These are phyloP conservation scores for Aethes cnicana DNA, from an alignment of 2,888 invertebrate genomes.

Conservation along the genomic window DNA sequence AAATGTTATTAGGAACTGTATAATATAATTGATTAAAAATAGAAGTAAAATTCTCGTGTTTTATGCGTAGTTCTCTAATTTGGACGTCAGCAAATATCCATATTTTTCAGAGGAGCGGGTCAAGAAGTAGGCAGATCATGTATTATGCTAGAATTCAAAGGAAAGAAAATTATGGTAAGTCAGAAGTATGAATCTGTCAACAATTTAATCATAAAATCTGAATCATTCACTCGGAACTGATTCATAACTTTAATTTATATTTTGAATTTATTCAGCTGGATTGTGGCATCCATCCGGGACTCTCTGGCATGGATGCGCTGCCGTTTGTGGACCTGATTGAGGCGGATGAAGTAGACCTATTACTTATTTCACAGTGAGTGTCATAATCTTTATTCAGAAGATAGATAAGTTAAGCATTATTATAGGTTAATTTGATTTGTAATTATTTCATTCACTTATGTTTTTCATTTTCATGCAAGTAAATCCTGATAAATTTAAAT, in stretches of 20 bases:
- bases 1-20: too few species aligned
- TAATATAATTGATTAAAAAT: too few species aligned
- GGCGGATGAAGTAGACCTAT: constrained; percentile 97
- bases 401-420: too few species aligned
- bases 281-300: constrained; percentile 99
- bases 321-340: constrained; percentile 99
- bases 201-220: not conserved
- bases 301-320: constrained; percentile 97
- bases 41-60: not conserved
- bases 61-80: not conserved
- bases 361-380: constrained; percentile 96
- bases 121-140: constrained; percentile 99
- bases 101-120: constrained; percentile 92
- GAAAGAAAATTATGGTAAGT: constrained; percentile 96
- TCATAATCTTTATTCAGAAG: too few species aligned
- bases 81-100: not conserved
- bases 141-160: constrained; percentile 98
- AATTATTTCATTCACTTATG: too few species aligned
- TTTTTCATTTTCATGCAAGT: too few species aligned
- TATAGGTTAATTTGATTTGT: too few species aligned
- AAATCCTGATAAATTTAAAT: too few species aligned
- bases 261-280: constrained; percentile 84
- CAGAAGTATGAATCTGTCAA: not conserved
- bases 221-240: too few species aligned
- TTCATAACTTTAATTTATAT: too few species aligned